Evolutionary conservation across 92 coral and sea anemone genomes (phyloP), one percentile per base, ranked within the genome.

Genomic region (Paragorgia papillata): DNA sequence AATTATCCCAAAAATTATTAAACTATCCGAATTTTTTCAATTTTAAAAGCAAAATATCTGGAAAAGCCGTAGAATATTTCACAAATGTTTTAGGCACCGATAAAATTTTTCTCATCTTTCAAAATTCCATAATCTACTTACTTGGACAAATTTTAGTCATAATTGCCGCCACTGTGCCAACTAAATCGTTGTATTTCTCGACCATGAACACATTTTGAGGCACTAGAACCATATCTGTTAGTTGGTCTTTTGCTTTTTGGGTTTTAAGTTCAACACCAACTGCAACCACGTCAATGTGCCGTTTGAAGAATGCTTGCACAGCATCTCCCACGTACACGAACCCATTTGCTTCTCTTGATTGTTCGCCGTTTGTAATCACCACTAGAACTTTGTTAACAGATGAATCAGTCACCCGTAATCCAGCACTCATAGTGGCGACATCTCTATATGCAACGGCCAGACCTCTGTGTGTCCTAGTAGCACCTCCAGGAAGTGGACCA

Each of bases 201-300:
- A 83, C 89, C 39, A 69, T 61, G 27, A 92, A 66, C 19, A 84
- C 81, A 60, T 90, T 83, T 48, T 90, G 89, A 28, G 92, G 88
- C 8, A 76, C 85, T 41, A 82, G 79, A 1, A 84, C 92, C 46
- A 92, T 73, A 44, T 80, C 80, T 18, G 57, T 58, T 1, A 63
- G 46, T 20, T 63, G 35, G 6, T 63, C 35, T 63, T 20, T 63
- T 63, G 69, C 69, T 15, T 33, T 63, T 31, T 31, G 21, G 3
- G 2, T 33, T 21, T 63, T 21, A 3, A 63, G 48, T 18, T 39
- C 48, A 14, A 63, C 69, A 21, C 69, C 69, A 14, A 63, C 26
- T 15, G 69, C 69, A 18, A 63, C 4, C 2, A 63, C 49, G 19
- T 63, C 34, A 7, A 63, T 35, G 26, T 25, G 48, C 17, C 49